phyloP scores from a whole-genome alignment of 2,113 vertebrate species.

The Sylvia atricapilla region DNA sequence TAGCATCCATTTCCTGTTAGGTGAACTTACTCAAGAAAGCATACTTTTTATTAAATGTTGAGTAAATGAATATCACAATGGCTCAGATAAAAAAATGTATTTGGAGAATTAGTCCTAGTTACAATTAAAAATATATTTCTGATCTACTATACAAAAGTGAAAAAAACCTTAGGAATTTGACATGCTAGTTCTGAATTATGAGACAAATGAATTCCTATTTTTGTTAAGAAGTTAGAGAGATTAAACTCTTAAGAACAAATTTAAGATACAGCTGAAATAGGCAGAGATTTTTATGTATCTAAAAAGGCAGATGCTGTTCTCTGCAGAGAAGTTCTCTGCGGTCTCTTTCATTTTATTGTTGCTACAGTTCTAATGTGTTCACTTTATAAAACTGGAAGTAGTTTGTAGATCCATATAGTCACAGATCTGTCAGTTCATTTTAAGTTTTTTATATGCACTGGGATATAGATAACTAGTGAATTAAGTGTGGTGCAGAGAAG shows the following conservation, averaged over 20 bases:
- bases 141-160: background rate
- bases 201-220: background rate
- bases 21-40: background rate
- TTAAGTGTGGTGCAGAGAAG: background rate
- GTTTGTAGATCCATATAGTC: background rate
- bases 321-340: background rate
- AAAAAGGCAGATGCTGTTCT: background rate
- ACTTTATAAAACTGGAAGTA: background rate
- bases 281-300: background rate
- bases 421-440: background rate
- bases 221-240: background rate
- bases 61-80: background rate
- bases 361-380: background rate
- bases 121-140: background rate
- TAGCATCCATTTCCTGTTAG: background rate
- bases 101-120: background rate
- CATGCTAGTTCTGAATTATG: background rate
- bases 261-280: background rate
- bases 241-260: background rate
- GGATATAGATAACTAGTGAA: background rate
- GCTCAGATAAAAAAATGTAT: background rate
- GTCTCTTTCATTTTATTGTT: background rate
- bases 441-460: background rate
- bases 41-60: background rate
- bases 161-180: background rate